Conservation (phyloP, 2,113 vertebrate species). For the Gallinago undulata region DNA sequence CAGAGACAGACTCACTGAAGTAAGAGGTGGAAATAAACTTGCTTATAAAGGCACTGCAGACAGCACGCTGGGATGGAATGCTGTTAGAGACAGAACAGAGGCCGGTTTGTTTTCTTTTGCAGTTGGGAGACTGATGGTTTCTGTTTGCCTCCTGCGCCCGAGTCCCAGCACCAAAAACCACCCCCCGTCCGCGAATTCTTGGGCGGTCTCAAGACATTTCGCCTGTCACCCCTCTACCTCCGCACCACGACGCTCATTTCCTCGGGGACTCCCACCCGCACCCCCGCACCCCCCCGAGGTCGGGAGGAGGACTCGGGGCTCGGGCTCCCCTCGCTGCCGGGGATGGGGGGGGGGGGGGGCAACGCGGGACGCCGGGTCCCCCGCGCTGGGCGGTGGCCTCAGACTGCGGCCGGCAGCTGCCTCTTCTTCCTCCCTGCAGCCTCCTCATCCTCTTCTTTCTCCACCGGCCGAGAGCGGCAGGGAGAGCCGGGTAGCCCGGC, state of each 20-base stretch:
- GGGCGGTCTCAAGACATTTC: neutral
- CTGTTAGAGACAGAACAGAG: neutral
- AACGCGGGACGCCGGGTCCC: neutral
- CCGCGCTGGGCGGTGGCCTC: neutral
- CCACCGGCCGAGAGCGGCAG: neutral
- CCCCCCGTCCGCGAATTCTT: neutral
- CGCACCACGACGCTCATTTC: neutral
- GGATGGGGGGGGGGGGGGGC: too few relatives aligned
- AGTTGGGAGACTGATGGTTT: neutral
- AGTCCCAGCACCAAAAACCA: neutral
- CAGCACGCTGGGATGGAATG: neutral
- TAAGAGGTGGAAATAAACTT: conserved; percentile 28
- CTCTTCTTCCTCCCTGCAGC: neutral
- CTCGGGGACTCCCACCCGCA: neutral
- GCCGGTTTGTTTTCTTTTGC: neutral
- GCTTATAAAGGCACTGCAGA: conserved; percentile 4
- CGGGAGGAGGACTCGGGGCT: neutral
- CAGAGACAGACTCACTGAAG: neutral
- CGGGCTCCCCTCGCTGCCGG: neutral
- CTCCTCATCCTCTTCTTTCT: neutral
- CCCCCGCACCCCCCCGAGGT: neutral
- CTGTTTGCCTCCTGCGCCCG: neutral
- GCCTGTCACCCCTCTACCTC: neutral
- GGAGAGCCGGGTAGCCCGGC: neutral
- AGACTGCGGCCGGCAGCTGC: neutral